Base-by-base conservation (phyloP, 1,140 invertebrate species). In the Diorhabda carinulata region DNA sequence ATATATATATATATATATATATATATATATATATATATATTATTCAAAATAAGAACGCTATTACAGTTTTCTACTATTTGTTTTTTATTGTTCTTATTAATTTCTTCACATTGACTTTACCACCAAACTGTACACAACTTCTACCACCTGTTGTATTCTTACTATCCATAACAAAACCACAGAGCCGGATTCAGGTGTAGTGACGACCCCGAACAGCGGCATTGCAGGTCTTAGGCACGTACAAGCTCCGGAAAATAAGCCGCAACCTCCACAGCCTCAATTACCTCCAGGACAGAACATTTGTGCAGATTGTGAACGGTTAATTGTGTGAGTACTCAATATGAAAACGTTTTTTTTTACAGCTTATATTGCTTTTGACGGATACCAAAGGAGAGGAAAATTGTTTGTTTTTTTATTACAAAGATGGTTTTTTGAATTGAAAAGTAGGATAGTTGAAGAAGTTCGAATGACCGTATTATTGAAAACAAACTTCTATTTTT, bases 271-370 rank as follows among this genome's bases (percentile, higher is more conserved):
- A 67, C 88, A 89, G 76, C 87, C 87, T 73, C 87, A 87, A 78
- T 83, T 94, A 69, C 89, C 91, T 74, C 89, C 91, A 70, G 92
- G 92, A 80, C 92, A 94, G 83, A 96, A 96, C 83, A 92, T 95
- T 83, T 97, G 94, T 83, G 91, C 91, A 69, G 93, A 96, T 77
- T 97, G 94, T 85, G 93, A 95, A 83, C 89, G 93, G 80, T 88
- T 96, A 78, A 96, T 96, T 83, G 92, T 94, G 93, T 96, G 93
- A 94, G 92, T 93, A 85, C 41, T 57, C 25, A 25, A n/a, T n/a
- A 8, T 8, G 6, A 52, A 52, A 52, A 52, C n/a, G 2, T n/a
- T 3, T 52, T 4, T 52, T 52, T 52, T 52, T 47, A 6, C 60
- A 57, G 41, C 41, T 58, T 68, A 52, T 25, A 10, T 56, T 40